phyloP scores from a whole-genome alignment of 53 echinoderm and acorn worm genomes.

The Glandiceps talaboti region DNA sequence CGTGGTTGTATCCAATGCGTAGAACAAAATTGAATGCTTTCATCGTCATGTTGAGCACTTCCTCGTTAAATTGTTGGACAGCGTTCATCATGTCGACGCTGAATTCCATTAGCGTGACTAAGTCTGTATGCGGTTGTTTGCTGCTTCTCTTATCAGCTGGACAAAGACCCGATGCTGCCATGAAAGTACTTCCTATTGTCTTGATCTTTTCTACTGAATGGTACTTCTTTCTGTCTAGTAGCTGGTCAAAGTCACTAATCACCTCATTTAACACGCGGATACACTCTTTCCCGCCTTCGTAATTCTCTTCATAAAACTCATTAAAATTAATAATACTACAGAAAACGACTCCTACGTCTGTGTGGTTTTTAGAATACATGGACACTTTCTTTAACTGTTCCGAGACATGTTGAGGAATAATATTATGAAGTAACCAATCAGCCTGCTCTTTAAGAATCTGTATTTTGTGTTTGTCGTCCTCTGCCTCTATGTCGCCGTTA shows the following conservation, averaged over 20 bases:
- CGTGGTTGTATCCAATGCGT: slow-evolving; percentile 95
- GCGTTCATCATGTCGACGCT: slow-evolving; percentile 64
- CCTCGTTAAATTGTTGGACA: slow-evolving; percentile 63
- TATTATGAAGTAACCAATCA: slow-evolving; percentile 70
- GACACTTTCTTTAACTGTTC: slow-evolving; percentile 58
- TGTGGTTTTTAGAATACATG: slow-evolving; percentile 91
- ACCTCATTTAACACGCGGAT: slow-evolving; percentile 91
- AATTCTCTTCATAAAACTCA: slow-evolving; percentile 93
- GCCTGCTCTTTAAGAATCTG: slow-evolving; percentile 78
- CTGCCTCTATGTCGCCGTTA: slow-evolving; percentile 74
- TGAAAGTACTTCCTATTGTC: slow-evolving; percentile 97
- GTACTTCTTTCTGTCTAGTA: slow-evolving; percentile 43
- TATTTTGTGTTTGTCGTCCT: slow-evolving; percentile 71
- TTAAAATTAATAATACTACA: slow-evolving; percentile 98
- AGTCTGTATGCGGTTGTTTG: slow-evolving; percentile 24
- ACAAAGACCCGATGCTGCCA: slow-evolving; percentile 94
- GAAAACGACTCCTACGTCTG: slow-evolving; percentile 89
- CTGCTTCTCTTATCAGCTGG: slow-evolving; percentile 11
- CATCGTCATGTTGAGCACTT: slow-evolving; percentile 79
- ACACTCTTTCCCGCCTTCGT: slow-evolving; percentile 80
- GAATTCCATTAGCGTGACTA: slow-evolving; percentile 77
- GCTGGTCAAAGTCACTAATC: slow-evolving; percentile 95
- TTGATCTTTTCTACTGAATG: slow-evolving; percentile 92
- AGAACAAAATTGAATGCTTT: slow-evolving; percentile 92
- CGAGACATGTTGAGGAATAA: slow-evolving; percentile 83